phyloP scores from a whole-genome alignment of 2,888 invertebrate species.

The Theristus sp. region DNA sequence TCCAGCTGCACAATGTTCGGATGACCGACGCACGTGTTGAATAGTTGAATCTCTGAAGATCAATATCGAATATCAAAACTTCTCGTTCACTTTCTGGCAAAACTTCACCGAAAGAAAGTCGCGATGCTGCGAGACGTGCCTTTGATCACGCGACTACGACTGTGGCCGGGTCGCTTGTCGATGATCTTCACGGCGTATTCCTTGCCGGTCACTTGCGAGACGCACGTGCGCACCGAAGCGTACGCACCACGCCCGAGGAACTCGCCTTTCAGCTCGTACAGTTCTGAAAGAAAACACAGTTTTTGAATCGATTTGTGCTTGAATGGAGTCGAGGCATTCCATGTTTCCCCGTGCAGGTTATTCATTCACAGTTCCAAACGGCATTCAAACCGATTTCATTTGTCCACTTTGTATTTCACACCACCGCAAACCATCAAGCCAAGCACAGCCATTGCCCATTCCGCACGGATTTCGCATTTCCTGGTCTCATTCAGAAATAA shows the following conservation, averaged over 20 bases:
- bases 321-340: no score
- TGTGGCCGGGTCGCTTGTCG: conserved; percentile 6
- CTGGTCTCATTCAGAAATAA: no score
- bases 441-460: no score
- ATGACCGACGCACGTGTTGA: conserved; percentile 92
- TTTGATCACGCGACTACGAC: not conserved
- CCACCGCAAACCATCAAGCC: no score
- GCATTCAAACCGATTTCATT: no score
- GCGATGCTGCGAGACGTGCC: no score
- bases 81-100: no score
- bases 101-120: not conserved
- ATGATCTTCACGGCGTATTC: conserved; percentile 74
- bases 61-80: not conserved
- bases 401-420: no score
- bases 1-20: conserved; percentile 90
- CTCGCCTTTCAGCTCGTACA: conserved; percentile 81
- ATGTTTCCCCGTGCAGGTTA: no score
- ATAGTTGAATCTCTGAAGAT: conserved; percentile 88
- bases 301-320: no score
- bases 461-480: no score
- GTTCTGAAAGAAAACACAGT: conserved; percentile 48
- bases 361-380: no score
- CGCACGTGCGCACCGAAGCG: conserved; percentile 81
- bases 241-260: conserved; percentile 85
- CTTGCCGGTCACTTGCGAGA: conserved; percentile 67